Percentiles rank a stretch among this genome's conserved stretches.
phyloP scores from a whole-genome alignment of 2,888 invertebrate species.

The Loripinus fragilis region DNA sequence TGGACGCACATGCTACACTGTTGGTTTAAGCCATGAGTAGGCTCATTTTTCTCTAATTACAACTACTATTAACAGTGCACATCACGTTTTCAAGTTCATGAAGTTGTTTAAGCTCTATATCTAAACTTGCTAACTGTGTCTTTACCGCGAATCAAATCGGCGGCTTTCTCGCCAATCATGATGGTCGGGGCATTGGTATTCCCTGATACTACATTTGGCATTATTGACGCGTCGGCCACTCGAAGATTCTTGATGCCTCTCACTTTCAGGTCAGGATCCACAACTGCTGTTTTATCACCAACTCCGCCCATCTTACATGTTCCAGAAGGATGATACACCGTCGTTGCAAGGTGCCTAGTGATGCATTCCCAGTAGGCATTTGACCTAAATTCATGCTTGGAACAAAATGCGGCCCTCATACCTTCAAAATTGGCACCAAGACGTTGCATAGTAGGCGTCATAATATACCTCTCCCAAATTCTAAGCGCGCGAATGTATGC shows the following conservation, averaged over 20 bases:
- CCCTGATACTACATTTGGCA: conserved; percentile 10
- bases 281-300: conserved; percentile 85
- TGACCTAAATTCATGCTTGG: conserved; percentile 12
- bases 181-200: conserved; percentile 33
- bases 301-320: conserved; percentile 88
- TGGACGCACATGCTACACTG: too few relatives aligned
- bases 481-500: not conserved
- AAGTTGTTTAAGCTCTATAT: not conserved
- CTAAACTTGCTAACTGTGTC: conserved; percentile 16
- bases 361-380: conserved; percentile 46
- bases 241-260: not conserved
- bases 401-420: not conserved
- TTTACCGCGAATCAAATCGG: conserved; percentile 28
- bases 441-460: conserved; percentile 4
- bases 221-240: not conserved
- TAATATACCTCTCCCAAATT: conserved; percentile 3
- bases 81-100: too few relatives aligned
- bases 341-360: conserved; percentile 1
- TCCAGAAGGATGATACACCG: conserved; percentile 87
- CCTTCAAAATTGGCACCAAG: conserved; percentile 4
- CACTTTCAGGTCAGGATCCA: conserved; percentile 85
- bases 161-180: conserved; percentile 35
- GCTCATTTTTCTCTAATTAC: too few relatives aligned
- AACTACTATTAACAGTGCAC: too few relatives aligned
- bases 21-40: too few relatives aligned